Percentiles rank a stretch among this genome's conserved stretches.
Conservation (phyloP, 2,797 vertebrate genomes). For the Pantherophis alleghaniensis region DNA sequence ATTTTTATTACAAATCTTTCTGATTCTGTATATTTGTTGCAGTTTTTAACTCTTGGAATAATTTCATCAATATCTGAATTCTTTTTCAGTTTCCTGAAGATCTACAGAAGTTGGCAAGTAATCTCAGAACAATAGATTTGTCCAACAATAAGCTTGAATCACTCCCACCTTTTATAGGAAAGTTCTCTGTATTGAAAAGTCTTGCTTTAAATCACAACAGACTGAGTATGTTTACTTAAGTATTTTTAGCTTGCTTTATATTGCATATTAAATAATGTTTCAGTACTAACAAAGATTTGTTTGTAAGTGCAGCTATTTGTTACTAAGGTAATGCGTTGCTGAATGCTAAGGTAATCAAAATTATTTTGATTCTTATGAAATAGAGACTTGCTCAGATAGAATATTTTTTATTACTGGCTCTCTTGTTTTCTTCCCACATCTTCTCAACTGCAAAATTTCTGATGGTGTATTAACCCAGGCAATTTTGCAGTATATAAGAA, state of each 20-base stretch:
- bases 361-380: background rate
- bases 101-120: slow-evolving; percentile 85
- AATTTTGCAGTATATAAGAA: background rate
- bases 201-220: slow-evolving; percentile 87
- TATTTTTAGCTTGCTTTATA: slow-evolving; percentile 19
- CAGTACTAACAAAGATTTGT: slow-evolving; percentile 17
- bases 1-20: background rate
- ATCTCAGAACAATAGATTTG: slow-evolving; percentile 91
- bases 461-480: background rate
- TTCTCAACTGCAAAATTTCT: background rate
- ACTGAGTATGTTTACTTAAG: slow-evolving; percentile 79
- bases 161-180: slow-evolving; percentile 85
- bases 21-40: background rate
- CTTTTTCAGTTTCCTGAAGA: slow-evolving; percentile 90
- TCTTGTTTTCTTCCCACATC: background rate
- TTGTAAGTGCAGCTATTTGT: slow-evolving; percentile 2
- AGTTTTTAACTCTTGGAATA: background rate
- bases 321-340: background rate
- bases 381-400: background rate
- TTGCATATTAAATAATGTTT: background rate
- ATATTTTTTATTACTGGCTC: background rate
- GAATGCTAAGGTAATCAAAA: slow-evolving; percentile 23
- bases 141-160: slow-evolving; percentile 90
- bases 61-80: slow-evolving; percentile 32
- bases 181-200: slow-evolving; percentile 88